A percentile compares a stretch with the other conserved stretches of the same genome.
phyloP scores from a whole-genome alignment of 2,113 vertebrate genomes.

The Bos taurus region DNA sequence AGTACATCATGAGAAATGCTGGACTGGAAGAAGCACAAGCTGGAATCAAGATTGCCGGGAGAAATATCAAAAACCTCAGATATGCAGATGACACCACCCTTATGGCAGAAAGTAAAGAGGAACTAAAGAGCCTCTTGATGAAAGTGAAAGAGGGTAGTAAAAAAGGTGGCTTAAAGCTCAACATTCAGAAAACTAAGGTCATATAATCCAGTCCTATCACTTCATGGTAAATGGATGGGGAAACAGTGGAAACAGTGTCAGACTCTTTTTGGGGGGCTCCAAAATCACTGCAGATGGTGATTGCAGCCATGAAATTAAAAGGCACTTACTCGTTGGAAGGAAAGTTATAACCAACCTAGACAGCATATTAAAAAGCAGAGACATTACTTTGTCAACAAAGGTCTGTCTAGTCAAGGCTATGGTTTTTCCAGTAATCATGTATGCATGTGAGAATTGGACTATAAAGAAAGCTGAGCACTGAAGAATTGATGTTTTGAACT shows the following conservation, averaged over 20 bases:
- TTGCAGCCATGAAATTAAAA: neutral
- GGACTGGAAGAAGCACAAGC: neutral
- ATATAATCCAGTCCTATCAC: neutral
- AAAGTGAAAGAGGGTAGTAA: neutral
- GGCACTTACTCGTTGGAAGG: neutral
- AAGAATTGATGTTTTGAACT: neutral
- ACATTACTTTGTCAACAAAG: neutral
- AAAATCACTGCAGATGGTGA: neutral
- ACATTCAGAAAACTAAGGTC: neutral
- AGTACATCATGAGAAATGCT: neutral
- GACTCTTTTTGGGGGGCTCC: neutral
- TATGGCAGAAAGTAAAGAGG: neutral
- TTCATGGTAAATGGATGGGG: neutral
- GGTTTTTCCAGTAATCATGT: neutral
- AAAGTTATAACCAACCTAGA: neutral
- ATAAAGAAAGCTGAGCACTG: neutral
- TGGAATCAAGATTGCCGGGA: fast-evolving
- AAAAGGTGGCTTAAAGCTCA: neutral
- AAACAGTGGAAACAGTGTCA: neutral
- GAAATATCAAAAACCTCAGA: neutral
- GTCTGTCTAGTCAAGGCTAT: neutral
- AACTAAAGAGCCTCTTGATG: neutral
- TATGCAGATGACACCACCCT: neutral
- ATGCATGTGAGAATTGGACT: neutral
- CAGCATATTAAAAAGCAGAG: neutral